Conservation (phyloP, 2,113 vertebrate species). For the Rostratula benghalensis region DNA sequence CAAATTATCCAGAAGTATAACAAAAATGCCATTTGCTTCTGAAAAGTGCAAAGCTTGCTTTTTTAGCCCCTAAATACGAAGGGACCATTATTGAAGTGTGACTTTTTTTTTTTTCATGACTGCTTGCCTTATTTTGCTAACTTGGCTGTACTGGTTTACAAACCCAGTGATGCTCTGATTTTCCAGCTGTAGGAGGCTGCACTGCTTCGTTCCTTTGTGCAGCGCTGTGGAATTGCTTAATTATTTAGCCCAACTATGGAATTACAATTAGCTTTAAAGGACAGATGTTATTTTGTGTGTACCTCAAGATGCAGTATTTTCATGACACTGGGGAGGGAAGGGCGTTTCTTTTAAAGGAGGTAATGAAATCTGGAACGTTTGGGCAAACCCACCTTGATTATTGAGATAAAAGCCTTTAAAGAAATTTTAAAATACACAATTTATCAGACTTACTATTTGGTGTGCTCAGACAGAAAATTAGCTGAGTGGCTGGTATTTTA, state of each 20-base stretch:
- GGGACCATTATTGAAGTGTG: not conserved
- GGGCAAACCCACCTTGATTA: not conserved
- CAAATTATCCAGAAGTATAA: not conserved
- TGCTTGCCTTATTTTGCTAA: not conserved
- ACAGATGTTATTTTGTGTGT: not conserved
- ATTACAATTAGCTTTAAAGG: conserved; percentile 19
- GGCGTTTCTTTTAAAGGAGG: not conserved
- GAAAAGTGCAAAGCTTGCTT: not conserved
- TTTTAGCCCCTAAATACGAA: not conserved
- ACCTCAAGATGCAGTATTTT: not conserved
- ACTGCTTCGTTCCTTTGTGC: conserved; percentile 8
- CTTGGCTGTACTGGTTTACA: not conserved
- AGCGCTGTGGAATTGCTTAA: conserved; percentile 1
- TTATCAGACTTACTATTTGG: not conserved
- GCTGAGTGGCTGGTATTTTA: not conserved
- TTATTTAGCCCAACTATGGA: conserved; percentile 43
- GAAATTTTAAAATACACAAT: not conserved
- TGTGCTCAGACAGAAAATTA: not conserved
- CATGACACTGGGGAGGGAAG: not conserved
- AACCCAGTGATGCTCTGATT: not conserved
- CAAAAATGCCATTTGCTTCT: not conserved
- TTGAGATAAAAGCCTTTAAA: conserved; percentile 23
- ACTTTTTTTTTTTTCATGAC: not conserved
- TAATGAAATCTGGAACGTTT: not conserved
- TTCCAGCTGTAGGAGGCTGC: not conserved